Conservation (phyloP, 1,140 invertebrate species). For the Trigoniulus corallinus region DNA sequence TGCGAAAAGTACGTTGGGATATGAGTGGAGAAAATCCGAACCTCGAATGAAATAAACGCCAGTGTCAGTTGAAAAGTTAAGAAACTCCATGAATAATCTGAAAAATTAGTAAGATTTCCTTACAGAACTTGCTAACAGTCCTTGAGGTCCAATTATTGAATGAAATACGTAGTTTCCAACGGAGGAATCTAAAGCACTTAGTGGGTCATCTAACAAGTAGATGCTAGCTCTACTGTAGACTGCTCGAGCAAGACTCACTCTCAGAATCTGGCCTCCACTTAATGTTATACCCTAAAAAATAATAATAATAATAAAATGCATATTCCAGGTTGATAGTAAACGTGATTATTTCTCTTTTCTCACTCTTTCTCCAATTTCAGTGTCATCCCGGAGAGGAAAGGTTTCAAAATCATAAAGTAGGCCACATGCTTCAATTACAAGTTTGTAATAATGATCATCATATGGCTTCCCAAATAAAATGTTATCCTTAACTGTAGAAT, state of each 20-base stretch:
- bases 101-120: too few species aligned
- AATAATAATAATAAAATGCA: neutral
- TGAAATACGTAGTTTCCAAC: conserved; percentile 94
- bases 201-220: conserved; percentile 86
- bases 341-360: neutral
- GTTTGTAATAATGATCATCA: conserved; percentile 22
- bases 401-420: conserved; percentile 23
- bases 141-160: conserved; percentile 67
- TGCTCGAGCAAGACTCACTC: conserved; percentile 86
- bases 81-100: too few species aligned
- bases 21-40: conserved; percentile 71
- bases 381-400: conserved; percentile 24
- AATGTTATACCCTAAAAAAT: conserved; percentile 60
- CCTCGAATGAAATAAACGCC: too few species aligned
- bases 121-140: too few species aligned
- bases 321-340: neutral
- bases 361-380: conserved; percentile 27
- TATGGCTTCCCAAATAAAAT: conserved; percentile 26
- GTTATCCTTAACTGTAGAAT: conserved; percentile 44
- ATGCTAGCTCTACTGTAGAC: conserved; percentile 80
- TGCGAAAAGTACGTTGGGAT: conserved; percentile 74
- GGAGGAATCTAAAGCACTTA: conserved; percentile 91
- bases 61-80: too few species aligned
- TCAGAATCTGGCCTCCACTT: conserved; percentile 92
- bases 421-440: conserved; percentile 23